Base-by-base conservation (phyloP, 2,888 invertebrate genomes). In the Ormyrus labotus region DNA sequence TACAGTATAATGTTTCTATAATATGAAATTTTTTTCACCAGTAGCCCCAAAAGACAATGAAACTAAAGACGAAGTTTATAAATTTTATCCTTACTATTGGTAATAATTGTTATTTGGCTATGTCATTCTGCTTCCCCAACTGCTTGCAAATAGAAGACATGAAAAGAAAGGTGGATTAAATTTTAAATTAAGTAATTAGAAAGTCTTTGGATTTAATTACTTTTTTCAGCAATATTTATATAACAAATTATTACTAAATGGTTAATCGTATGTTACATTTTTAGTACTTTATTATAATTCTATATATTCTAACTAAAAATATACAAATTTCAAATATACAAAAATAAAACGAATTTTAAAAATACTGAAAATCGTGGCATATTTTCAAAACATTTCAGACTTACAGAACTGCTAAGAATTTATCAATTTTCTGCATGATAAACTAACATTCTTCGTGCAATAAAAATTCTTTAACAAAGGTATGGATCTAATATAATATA, bases 81-180 rank as follows among this genome's bases (percentile, higher is more conserved):
- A 80, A 81, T 71, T 79, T 84, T 85, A 76, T 87, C 83, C 90
- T 90, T 90, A 90, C 90, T 89, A 89, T 88, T 87, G 83, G 86
- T 85, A 90, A 90, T 85, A 88, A 89, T 88, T 89, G 88, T 90
- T 90, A 90, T 88, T 90, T 89, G 88, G 89, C 88, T 88, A 90
- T 86, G 85, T 89, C 90, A 89, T 89, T 90, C 88, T 87, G 89
- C 88, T 87, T 89, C 89, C 88, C 88, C 86, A 89, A 90, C 89
- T 90, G 90, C 90, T 90, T 90, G 90, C 86, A 89, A 87, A 86
- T 84, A 86, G 85, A 86, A 87, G 84, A 86, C 84, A 87, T 82
- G 84, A 82, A 85, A 85, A 83, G 81, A 83, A 84, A 84, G 81
- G 74, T 80, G 75, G 69, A 77, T 75, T 80, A 80, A 11, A 67